These are phyloP conservation scores for Ypsolopha sequella DNA, from an alignment of 2,888 invertebrate genomes.

Conservation along the genomic window DNA sequence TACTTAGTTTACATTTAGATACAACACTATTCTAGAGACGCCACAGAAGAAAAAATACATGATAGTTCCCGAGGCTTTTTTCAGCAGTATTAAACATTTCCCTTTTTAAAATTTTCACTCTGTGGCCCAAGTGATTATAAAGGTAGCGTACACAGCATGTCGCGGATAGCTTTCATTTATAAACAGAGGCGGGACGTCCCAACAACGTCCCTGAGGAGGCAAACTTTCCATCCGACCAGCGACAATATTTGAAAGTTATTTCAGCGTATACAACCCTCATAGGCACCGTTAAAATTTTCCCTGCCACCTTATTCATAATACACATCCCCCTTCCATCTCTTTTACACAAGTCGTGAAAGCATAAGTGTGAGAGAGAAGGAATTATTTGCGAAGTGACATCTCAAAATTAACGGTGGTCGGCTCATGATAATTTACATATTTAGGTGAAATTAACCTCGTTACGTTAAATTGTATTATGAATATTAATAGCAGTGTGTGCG, in stretches of 20 bases:
- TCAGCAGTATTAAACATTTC: not conserved
- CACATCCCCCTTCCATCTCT: slow-evolving; percentile 35
- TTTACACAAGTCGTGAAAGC: slow-evolving; percentile 17
- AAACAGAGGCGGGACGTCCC: slow-evolving; percentile 58
- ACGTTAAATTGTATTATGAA: slow-evolving; percentile 70
- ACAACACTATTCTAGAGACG: slow-evolving; percentile 1
- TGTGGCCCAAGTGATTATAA: slow-evolving; percentile 16
- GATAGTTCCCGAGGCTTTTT: not conserved
- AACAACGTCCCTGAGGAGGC: slow-evolving; percentile 59
- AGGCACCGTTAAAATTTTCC: slow-evolving; percentile 71
- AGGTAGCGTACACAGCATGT: slow-evolving; percentile 30
- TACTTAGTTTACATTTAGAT: not conserved
- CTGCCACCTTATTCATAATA: slow-evolving; percentile 67
- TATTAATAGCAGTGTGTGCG: slow-evolving; percentile 59
- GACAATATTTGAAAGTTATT: slow-evolving; percentile 73
- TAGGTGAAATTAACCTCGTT: slow-evolving; percentile 70
- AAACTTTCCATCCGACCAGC: slow-evolving; percentile 69
- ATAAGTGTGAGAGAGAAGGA: slow-evolving; percentile 27
- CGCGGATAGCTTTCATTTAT: slow-evolving; percentile 64
- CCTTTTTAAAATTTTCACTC: slow-evolving; percentile 7
- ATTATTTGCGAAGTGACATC: slow-evolving; percentile 65
- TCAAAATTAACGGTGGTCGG: slow-evolving; percentile 68
- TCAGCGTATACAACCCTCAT: slow-evolving; percentile 70
- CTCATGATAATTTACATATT: slow-evolving; percentile 73
- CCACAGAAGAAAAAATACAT: slow-evolving; percentile 14